Evolutionary conservation across 2,888 invertebrate genomes (phyloP), one percentile per base, ranked within the genome.

Genomic region (Salpingus planirostris): DNA sequence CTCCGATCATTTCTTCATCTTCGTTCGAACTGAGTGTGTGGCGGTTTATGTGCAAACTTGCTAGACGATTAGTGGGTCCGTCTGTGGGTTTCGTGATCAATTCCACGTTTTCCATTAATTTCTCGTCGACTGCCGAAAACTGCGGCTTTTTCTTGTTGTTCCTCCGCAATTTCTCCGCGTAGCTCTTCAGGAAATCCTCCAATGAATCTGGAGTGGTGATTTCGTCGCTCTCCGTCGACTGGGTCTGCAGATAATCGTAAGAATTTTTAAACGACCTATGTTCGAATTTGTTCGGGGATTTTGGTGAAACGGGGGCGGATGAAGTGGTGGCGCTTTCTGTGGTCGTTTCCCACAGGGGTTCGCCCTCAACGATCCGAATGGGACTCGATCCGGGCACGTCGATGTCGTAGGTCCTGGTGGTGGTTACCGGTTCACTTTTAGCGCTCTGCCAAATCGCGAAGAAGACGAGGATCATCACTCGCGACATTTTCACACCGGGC

Each of bases 181-280:
- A 78, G 15, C 73, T 70, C 39, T 73, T 64, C 31, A 77, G 65
- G 46, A 75, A 74, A 44, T 78, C 74, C 40, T 77, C 74, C 11
- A 78, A 57, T 24, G 73, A 69, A 3, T 55, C 43, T n/a, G 31
- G 59, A 45, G 34, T 41, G 65, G 57, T 44, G 61, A 54, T 14
- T 60, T 27, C 26, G n/a, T n/a, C n/a, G n/a, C n/a, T n/a, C n/a
- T n/a, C n/a, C n/a, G n/a, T n/a, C n/a, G n/a, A n/a, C n/a, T n/a
- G n/a, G n/a, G n/a, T n/a, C n/a, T n/a, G n/a, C n/a, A n/a, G n/a
- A n/a, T n/a, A n/a, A n/a, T n/a, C n/a, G n/a, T n/a, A n/a, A n/a
- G n/a, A n/a, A 8, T 26, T 37, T 6, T 21, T 31, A 5, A 34
- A 62, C 60, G 68, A 67, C 3, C 66, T 50, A 44, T 31, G 39